Base-by-base conservation (phyloP, 2,797 vertebrate genomes). In the Babyrousa celebensis region DNA sequence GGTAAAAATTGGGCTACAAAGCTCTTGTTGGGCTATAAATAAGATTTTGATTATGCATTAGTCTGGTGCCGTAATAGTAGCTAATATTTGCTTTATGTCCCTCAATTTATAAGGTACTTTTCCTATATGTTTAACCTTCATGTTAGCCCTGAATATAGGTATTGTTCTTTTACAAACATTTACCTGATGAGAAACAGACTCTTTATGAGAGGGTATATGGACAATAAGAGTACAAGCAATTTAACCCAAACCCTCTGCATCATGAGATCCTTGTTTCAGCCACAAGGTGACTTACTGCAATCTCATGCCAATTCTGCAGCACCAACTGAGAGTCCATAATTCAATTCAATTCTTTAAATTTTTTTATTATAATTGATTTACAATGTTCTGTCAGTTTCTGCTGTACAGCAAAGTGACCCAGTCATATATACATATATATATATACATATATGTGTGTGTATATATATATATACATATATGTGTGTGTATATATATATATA, bases 1-100 rank as follows among this genome's bases (percentile, higher is more conserved):
- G 48, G 63, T 71, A 92, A 97, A 95, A 92, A 56, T 97, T 36
- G 95, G 90, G 65, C 89, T 54, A 88, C 89, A 91, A 74, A 87
- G 72, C 40, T 88, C 95, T 94, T 78, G n/a, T 82, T 95, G 78
- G 71, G 60, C 63, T 96, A 92, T 90, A 86, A 83, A 79, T 78
- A 95, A 92, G 71, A 63, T 54, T 90, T 90, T 92, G 82, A 93
- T 86, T 93, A 79, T 91, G 52, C 29, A 56, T 88, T 92, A 78
- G 60, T 65, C 87, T 97, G 89, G 43, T 6, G 68, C 75, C 48
- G 63, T 74, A 67, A 36, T 77, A 92, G 85, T 75, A 91, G 91
- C 72, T 93, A 96, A 87, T 93, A 91, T 91, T 94, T 95, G 48
- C 32, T 96, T 89, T 87, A 56, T 63, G 71, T 56, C 80, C n/a